Conservation (phyloP, 2,797 vertebrate genomes). For the Liparis tanakae region DNA sequence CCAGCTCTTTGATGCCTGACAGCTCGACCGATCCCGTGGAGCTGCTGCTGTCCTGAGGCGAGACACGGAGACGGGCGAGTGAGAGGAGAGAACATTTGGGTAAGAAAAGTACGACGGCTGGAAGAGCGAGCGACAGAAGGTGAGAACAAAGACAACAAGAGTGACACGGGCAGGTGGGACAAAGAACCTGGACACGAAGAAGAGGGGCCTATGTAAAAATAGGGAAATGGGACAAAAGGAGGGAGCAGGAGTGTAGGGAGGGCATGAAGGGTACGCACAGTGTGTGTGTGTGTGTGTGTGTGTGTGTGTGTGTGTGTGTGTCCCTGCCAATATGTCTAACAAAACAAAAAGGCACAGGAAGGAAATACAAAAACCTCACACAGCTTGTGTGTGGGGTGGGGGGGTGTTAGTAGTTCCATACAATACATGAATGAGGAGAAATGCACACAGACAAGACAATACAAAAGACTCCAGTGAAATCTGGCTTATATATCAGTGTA, state of each 20-base stretch:
- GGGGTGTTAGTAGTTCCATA: slow-evolving; percentile 38
- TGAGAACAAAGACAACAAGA: slow-evolving; percentile 9
- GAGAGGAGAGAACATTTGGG: slow-evolving; percentile 3
- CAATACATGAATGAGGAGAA: slow-evolving; percentile 52
- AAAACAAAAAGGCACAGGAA: slow-evolving; percentile 73
- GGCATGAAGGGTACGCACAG: slow-evolving; percentile 31
- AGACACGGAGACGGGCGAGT: slow-evolving; percentile 38
- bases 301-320: no score
- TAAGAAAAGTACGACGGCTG: slow-evolving; percentile 2
- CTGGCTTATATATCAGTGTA: background rate
- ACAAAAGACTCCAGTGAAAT: slow-evolving; percentile 10
- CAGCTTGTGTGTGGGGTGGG: slow-evolving; percentile 27
- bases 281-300: background rate
- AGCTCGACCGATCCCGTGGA: slow-evolving; percentile 89
- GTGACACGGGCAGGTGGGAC: background rate
- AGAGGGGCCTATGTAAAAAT: slow-evolving; percentile 13
- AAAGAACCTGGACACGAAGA: background rate
- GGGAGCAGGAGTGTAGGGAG: slow-evolving; percentile 6
- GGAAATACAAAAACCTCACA: slow-evolving; percentile 68
- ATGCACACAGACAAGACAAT: slow-evolving; percentile 30
- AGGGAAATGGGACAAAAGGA: slow-evolving; percentile 1
- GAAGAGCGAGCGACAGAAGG: background rate
- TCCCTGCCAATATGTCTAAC: slow-evolving; percentile 54
- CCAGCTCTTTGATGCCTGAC: slow-evolving; percentile 94
- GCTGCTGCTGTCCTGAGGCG: slow-evolving; percentile 86